Percentiles rank a stretch among this genome's conserved stretches.
These are phyloP conservation scores for Lasius platythorax DNA, from an alignment of 2,888 invertebrate species.

Conservation along the genomic window DNA sequence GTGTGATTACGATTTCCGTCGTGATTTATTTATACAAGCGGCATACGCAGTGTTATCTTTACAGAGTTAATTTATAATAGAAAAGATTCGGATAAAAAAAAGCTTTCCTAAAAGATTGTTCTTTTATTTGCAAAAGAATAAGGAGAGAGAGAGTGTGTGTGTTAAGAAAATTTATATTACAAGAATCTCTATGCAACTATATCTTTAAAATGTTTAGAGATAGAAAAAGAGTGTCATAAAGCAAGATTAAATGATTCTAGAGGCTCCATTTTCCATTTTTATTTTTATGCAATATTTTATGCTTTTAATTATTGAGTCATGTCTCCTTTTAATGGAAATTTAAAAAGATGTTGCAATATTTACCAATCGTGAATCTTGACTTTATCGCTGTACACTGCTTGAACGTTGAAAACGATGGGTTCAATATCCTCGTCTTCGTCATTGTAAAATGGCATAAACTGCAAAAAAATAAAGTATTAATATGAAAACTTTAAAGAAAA, in stretches of 20 bases:
- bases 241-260: neutral
- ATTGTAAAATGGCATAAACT: slow-evolving; percentile 70
- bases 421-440: slow-evolving; percentile 62
- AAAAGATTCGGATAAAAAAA: neutral
- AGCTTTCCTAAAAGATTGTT: neutral
- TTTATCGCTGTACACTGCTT: slow-evolving; percentile 72
- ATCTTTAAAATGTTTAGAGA: neutral
- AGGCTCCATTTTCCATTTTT: neutral
- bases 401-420: slow-evolving; percentile 62
- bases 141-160: neutral
- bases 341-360: slow-evolving; percentile 5
- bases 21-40: neutral
- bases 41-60: neutral
- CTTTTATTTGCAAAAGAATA: neutral
- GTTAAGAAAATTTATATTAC: neutral
- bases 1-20: neutral
- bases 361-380: slow-evolving; percentile 79
- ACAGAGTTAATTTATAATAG: neutral
- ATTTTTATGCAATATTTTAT: neutral
- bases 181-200: neutral
- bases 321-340: neutral
- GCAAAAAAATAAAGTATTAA: slow-evolving; percentile 23
- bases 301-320: neutral
- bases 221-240: neutral
- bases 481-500: neutral